Percentiles rank a stretch among this genome's conserved stretches.
phyloP scores from a whole-genome alignment of 2,797 vertebrate genomes.

The Chromobotia macracanthus region DNA sequence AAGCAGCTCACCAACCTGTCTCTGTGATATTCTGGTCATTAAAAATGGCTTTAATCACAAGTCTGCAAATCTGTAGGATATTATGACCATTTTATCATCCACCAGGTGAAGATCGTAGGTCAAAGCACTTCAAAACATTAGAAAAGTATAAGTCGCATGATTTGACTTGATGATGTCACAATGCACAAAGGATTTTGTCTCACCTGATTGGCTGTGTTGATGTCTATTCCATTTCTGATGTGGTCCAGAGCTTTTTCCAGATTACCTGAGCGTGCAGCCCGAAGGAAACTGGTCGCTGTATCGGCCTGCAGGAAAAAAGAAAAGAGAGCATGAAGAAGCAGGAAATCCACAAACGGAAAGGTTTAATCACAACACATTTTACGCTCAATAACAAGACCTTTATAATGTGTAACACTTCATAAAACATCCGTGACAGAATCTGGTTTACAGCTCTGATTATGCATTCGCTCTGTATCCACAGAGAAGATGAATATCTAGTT shows the following conservation, averaged over 20 bases:
- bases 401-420: background rate
- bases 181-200: slow-evolving; percentile 39
- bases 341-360: slow-evolving; percentile 3
- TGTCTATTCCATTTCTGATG: slow-evolving; percentile 92
- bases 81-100: no score
- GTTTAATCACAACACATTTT: background rate
- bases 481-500: slow-evolving; percentile 16
- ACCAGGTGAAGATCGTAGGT: background rate
- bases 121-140: background rate
- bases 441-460: slow-evolving; percentile 13
- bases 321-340: slow-evolving; percentile 8
- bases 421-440: background rate
- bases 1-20: no score
- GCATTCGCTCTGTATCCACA: background rate
- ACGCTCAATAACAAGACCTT: background rate
- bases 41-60: no score
- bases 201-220: slow-evolving; percentile 97
- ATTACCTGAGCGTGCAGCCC: slow-evolving; percentile 94
- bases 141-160: background rate
- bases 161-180: background rate
- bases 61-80: no score
- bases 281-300: slow-evolving; percentile 91
- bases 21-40: no score
- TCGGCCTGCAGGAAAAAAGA: slow-evolving; percentile 80
- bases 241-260: slow-evolving; percentile 96